Percentiles rank a stretch among this genome's conserved stretches.
These are phyloP conservation scores for Caenorhabditis briggsae DNA, from an alignment of 1,140 invertebrate genomes.

Conservation along the genomic window DNA sequence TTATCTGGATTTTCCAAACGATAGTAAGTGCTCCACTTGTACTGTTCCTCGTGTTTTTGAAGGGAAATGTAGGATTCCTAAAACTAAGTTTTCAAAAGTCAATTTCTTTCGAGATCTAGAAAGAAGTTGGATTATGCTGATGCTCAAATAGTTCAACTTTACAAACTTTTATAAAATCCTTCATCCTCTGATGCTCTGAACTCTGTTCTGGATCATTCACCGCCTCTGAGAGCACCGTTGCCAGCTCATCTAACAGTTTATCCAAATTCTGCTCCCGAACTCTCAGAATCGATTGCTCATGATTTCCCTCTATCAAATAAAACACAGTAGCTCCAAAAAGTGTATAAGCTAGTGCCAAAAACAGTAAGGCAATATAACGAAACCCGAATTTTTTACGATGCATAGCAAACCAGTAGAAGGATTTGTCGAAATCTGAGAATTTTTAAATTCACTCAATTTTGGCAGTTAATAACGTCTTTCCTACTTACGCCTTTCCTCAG, in stretches of 20 bases:
- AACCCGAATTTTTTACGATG: conserved; percentile 37
- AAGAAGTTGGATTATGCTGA: too few species aligned
- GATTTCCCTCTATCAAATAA: conserved; percentile 19
- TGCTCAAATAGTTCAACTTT: not conserved
- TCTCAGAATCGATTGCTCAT: not conserved
- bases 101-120: too few species aligned
- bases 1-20: conserved; percentile 44
- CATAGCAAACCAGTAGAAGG: conserved; percentile 45
- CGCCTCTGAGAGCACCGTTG: conserved; percentile 14
- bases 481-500: conserved; percentile 6
- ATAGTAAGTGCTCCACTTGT: conserved; percentile 58
- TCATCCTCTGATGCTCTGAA: conserved; percentile 41
- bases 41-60: conserved; percentile 48
- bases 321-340: conserved; percentile 12
- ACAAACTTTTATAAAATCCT: conserved; percentile 28
- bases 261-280: conserved; percentile 24
- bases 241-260: not conserved
- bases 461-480: not conserved
- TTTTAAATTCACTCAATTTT: not conserved
- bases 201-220: conserved; percentile 41
- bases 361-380: conserved; percentile 4
- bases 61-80: conserved; percentile 37
- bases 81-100: conserved; percentile 11
- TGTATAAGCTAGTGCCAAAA: not conserved
- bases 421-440: conserved; percentile 18